phyloP scores from a whole-genome alignment of 2,797 vertebrate species.

The Rhynchotus rufescens region DNA sequence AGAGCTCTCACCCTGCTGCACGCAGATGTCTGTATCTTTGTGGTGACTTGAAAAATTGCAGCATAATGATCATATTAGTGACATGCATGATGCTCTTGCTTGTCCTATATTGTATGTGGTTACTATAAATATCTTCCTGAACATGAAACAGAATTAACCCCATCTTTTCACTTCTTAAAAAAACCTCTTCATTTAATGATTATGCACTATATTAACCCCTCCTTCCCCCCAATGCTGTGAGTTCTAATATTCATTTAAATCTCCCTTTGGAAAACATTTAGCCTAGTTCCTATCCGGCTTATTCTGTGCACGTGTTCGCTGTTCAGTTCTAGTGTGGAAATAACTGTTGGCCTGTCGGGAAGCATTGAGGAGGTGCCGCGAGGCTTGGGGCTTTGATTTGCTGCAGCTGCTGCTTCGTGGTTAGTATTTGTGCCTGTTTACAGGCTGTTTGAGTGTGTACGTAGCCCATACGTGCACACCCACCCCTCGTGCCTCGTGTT shows the following conservation, averaged over 20 bases:
- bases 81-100: not conserved
- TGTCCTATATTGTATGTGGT: not conserved
- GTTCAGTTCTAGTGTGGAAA: constrained; percentile 1
- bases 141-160: not conserved
- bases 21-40: not conserved
- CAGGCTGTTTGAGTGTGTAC: constrained; percentile 27
- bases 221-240: not conserved
- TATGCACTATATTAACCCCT: not conserved
- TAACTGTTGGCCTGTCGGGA: not conserved
- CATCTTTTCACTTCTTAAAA: not conserved
- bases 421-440: not conserved
- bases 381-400: constrained; percentile 18
- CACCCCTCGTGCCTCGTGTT: not conserved
- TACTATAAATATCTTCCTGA: not conserved
- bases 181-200: not conserved
- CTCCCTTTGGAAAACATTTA: not conserved
- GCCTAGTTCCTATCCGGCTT: not conserved
- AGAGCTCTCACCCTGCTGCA: not conserved
- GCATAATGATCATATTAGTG: not conserved
- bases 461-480: fast-evolving
- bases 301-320: not conserved
- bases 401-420: constrained; percentile 54
- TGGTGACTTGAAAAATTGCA: not conserved
- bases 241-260: not conserved
- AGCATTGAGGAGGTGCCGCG: constrained; percentile 14